phyloP scores from a whole-genome alignment of 2,888 invertebrate genomes.

The Plebejus anna region DNA sequence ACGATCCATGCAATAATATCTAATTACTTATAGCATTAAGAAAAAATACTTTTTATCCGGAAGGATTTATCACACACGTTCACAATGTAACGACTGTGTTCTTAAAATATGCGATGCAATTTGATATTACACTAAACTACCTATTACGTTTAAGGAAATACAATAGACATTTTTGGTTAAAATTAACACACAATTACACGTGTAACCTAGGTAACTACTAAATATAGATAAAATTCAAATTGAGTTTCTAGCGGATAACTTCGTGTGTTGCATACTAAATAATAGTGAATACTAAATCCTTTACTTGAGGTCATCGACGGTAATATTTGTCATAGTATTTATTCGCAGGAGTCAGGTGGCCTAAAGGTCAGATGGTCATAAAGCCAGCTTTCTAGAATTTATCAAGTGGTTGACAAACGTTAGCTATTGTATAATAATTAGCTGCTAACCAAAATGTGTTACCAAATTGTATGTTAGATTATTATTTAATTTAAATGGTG shows the following conservation, averaged over 20 bases:
- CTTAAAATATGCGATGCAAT: neutral
- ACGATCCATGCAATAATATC: too few species aligned
- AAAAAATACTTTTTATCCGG: too few species aligned
- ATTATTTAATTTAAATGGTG: too few species aligned
- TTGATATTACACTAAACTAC: neutral
- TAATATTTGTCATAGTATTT: neutral
- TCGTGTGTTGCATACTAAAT: neutral
- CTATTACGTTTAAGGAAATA: neutral
- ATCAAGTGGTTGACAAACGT: neutral
- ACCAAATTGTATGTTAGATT: too few species aligned
- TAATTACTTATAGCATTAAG: too few species aligned
- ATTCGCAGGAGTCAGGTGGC: neutral
- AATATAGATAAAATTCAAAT: conserved; percentile 3
- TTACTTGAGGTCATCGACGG: neutral
- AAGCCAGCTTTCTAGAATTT: neutral
- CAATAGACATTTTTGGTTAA: neutral
- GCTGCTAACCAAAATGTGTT: neutral
- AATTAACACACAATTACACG: neutral
- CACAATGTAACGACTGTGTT: neutral
- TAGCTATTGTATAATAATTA: neutral
- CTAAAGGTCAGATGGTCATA: neutral
- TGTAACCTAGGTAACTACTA: neutral
- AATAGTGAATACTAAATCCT: neutral
- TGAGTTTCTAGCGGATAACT: neutral
- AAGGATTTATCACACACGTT: too few species aligned